phyloP scores from a whole-genome alignment of 2,888 invertebrate genomes.

The Stegana nigrithorax region DNA sequence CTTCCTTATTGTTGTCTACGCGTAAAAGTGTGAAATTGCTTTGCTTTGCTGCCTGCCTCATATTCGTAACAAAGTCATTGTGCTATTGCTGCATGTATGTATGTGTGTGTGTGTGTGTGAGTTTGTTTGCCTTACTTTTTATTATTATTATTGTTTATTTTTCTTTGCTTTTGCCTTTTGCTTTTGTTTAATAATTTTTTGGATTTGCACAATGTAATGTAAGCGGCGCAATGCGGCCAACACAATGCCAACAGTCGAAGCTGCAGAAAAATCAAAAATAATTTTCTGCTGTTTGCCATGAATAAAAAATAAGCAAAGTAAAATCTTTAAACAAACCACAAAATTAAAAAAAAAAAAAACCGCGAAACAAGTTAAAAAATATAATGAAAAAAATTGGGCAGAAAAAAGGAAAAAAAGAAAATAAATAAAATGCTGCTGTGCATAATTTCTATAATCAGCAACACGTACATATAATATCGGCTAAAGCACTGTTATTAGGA shows the following conservation, averaged over 20 bases:
- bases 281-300: background rate
- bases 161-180: background rate
- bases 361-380: constrained; percentile 13
- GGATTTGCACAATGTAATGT: constrained; percentile 1
- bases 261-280: constrained; percentile 1
- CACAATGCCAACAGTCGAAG: constrained; percentile 3
- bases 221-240: constrained; percentile 5
- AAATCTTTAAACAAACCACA: too few species aligned
- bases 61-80: constrained; percentile 37
- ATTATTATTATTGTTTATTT: background rate
- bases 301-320: constrained; percentile 8
- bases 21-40: constrained; percentile 58
- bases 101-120: too few species aligned
- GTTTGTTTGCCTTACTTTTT: background rate
- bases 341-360: constrained; percentile 10
- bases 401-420: constrained; percentile 6
- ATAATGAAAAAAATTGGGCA: constrained; percentile 6
- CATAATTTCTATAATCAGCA: constrained; percentile 69
- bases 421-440: constrained; percentile 26
- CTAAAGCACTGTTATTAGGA: constrained; percentile 69
- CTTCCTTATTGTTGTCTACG: constrained; percentile 34
- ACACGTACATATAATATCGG: constrained; percentile 69
- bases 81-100: constrained; percentile 24
- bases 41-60: constrained; percentile 28
- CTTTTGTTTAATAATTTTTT: background rate